These are phyloP conservation scores for Hestina assimilis DNA, from an alignment of 1,140 invertebrate genomes.

Conservation along the genomic window DNA sequence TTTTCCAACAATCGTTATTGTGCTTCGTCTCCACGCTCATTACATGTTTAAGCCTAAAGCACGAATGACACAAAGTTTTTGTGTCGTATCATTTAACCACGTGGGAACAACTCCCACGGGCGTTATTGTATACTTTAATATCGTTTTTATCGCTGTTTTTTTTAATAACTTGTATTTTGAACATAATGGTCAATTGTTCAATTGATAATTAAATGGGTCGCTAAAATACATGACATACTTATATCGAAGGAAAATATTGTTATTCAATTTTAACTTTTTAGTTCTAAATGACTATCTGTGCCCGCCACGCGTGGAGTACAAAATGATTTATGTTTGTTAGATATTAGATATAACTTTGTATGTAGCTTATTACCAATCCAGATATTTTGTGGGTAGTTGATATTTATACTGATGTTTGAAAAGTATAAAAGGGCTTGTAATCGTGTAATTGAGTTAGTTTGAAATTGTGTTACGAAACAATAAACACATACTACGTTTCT, in stretches of 20 bases:
- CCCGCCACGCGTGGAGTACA: no score
- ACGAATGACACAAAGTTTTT: slow-evolving; percentile 40
- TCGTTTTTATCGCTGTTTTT: slow-evolving; percentile 54
- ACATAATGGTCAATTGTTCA: slow-evolving; percentile 73
- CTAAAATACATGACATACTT: slow-evolving; percentile 18
- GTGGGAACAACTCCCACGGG: slow-evolving; percentile 58
- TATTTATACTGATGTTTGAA: no score
- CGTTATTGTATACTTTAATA: slow-evolving; percentile 51
- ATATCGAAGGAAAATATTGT: slow-evolving; percentile 13
- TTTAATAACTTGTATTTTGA: slow-evolving; percentile 57
- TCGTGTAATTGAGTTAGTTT: no score
- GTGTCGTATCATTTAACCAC: slow-evolving; percentile 32
- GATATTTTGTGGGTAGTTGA: no score
- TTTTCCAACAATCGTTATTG: slow-evolving; percentile 41
- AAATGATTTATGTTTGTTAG: no score
- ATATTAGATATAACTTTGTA: no score
- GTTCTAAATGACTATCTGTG: no score
- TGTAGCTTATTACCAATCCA: no score
- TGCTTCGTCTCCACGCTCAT: slow-evolving; percentile 27
- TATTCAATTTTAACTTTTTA: not conserved
- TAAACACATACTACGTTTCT: no score
- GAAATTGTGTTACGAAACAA: no score
- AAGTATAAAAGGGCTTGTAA: no score
- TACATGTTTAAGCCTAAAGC: slow-evolving; percentile 32
- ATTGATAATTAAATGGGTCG: slow-evolving; percentile 65